These are phyloP conservation scores for Eurypyga helias DNA, from an alignment of 2,113 vertebrate species.

Conservation along the genomic window DNA sequence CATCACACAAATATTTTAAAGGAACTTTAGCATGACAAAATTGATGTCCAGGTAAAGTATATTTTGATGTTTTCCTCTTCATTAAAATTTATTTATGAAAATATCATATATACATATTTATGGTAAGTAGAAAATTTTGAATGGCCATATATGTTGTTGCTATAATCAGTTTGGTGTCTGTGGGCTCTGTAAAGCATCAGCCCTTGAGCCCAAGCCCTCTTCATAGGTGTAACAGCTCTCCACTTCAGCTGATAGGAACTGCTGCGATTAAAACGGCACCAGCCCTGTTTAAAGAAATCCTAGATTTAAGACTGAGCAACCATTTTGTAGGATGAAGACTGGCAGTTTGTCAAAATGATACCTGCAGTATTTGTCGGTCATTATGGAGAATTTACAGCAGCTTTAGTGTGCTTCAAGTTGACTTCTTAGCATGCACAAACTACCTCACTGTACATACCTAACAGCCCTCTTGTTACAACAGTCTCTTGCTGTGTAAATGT, in stretches of 20 bases:
- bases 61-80: not conserved
- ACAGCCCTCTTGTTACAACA: not conserved
- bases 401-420: not conserved
- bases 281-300: not conserved
- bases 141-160: not conserved
- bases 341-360: not conserved
- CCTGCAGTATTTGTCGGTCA: no score
- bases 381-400: not conserved
- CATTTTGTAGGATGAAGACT: not conserved
- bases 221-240: not conserved
- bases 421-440: not conserved
- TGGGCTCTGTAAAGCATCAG: not conserved
- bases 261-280: not conserved
- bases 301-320: not conserved
- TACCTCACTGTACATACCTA: accelerated
- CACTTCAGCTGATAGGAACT: not conserved
- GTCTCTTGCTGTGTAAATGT: not conserved
- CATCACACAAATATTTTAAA: constrained; percentile 68
- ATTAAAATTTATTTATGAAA: not conserved
- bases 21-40: constrained; percentile 99
- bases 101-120: accelerated
- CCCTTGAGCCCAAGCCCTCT: not conserved
- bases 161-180: not conserved
- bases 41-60: constrained; percentile 93
- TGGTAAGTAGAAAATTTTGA: not conserved